phyloP scores from a whole-genome alignment of 2,888 invertebrate genomes.

The Coelogynopora nodosa region DNA sequence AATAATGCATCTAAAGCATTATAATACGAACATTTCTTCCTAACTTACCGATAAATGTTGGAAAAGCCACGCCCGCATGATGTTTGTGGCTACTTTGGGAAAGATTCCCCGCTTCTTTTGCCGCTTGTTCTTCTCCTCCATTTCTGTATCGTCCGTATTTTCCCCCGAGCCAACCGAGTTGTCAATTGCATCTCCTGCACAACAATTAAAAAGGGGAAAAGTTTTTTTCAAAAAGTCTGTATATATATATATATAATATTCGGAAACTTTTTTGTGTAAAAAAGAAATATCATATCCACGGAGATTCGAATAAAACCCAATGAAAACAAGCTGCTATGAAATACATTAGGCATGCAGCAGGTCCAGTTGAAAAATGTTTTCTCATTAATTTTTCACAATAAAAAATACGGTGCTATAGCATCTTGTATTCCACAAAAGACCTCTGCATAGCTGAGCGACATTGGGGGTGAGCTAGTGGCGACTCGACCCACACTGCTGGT shows the following conservation, averaged over 20 bases:
- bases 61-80: conserved; percentile 99
- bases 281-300: background rate
- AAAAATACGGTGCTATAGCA: background rate
- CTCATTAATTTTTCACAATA: conserved; percentile 7
- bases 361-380: conserved; percentile 20
- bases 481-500: too few relatives aligned
- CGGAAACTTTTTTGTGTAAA: background rate
- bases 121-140: conserved; percentile 91
- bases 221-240: too few relatives aligned
- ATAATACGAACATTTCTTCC: conserved; percentile 9
- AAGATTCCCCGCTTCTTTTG: conserved; percentile 99
- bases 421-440: too few relatives aligned
- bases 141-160: conserved; percentile 88
- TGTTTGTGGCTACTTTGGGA: conserved; percentile 99
- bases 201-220: background rate
- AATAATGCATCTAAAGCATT: background rate
- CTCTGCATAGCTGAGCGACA: too few relatives aligned
- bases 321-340: background rate
- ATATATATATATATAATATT: conserved; percentile 20
- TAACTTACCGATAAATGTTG: conserved; percentile 96
- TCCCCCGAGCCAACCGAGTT: conserved; percentile 92
- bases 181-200: conserved; percentile 77
- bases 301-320: too few relatives aligned
- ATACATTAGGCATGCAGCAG: background rate
- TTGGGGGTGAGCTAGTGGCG: too few relatives aligned